phyloP scores from a whole-genome alignment of 2,888 invertebrate genomes.

The Lingula anatina region DNA sequence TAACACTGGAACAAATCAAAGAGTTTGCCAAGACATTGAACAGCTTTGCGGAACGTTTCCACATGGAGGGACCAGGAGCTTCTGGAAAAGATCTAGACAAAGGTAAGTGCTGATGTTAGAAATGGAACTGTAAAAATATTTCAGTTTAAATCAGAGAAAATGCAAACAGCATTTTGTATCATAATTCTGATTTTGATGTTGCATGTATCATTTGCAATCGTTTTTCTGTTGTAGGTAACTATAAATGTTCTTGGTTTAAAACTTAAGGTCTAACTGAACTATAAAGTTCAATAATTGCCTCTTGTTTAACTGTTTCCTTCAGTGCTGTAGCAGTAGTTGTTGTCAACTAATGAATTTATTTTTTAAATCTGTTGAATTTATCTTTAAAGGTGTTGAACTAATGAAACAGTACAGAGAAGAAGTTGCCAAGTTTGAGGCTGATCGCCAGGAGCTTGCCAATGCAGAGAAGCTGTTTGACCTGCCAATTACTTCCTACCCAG shows the following conservation, averaged over 20 bases:
- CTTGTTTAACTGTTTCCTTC: background rate
- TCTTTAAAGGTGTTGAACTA: conserved; percentile 42
- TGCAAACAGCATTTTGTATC: too few relatives aligned
- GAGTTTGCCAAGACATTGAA: conserved; percentile 61
- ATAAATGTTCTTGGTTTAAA: too few relatives aligned
- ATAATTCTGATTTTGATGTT: too few relatives aligned
- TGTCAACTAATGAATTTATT: too few relatives aligned
- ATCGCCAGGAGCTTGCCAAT: conserved; percentile 61
- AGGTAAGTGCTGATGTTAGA: conserved; percentile 55
- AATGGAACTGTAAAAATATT: conserved; percentile 8
- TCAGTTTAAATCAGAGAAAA: too few relatives aligned
- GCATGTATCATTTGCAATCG: too few relatives aligned
- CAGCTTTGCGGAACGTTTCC: conserved; percentile 70
- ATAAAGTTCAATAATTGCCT: background rate
- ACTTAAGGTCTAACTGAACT: too few relatives aligned
- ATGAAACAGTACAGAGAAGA: conserved; percentile 62
- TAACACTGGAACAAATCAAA: conserved; percentile 71
- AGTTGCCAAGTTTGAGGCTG: conserved; percentile 65
- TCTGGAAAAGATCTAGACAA: conserved; percentile 72
- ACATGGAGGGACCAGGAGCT: conserved; percentile 72
- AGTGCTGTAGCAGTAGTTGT: too few relatives aligned
- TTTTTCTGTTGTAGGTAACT: too few relatives aligned
- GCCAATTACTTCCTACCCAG: conserved; percentile 75
- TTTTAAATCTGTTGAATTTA: too few relatives aligned
- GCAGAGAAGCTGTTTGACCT: conserved; percentile 86